phyloP scores from a whole-genome alignment of 2,797 vertebrate species.

The Ptychobarbus kaznakovi region DNA sequence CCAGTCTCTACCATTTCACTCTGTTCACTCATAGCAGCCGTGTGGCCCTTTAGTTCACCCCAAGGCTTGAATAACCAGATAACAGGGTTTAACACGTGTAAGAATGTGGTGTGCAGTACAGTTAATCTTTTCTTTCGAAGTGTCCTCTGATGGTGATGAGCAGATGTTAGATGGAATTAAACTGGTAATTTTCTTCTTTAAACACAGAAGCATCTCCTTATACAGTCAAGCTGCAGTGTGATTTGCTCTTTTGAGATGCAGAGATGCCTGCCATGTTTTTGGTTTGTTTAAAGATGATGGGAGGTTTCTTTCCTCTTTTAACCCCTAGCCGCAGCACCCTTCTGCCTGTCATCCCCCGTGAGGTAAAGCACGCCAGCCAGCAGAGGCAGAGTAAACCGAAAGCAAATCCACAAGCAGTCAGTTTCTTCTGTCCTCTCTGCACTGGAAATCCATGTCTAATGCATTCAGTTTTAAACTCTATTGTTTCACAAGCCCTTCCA shows the following conservation, averaged over 20 bases:
- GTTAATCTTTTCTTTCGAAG: slow-evolving; percentile 17
- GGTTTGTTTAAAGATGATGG: not conserved
- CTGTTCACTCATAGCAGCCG: not conserved
- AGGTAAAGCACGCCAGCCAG: slow-evolving; percentile 13
- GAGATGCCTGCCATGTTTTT: slow-evolving; percentile 32
- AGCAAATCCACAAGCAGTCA: slow-evolving; percentile 15
- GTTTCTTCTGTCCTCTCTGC: not conserved
- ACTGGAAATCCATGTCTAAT: slow-evolving; percentile 29
- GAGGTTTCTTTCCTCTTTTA: not conserved
- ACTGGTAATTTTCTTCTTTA: not conserved
- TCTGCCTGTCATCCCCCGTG: slow-evolving; percentile 13
- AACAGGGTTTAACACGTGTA: slow-evolving; percentile 12
- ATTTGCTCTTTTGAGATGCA: slow-evolving; percentile 12
- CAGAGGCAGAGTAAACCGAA: slow-evolving; percentile 11
- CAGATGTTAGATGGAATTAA: not conserved
- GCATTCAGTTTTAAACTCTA: not conserved
- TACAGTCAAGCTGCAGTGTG: slow-evolving; percentile 20
- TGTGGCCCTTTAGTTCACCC: not conserved
- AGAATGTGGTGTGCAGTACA: slow-evolving; percentile 1
- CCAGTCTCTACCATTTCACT: not conserved
- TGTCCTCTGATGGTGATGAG: slow-evolving; percentile 15
- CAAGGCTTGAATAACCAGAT: slow-evolving; percentile 26
- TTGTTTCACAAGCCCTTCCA: slow-evolving; percentile 36
- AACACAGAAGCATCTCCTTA: slow-evolving; percentile 38
- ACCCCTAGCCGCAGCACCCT: not conserved